phyloP scores from a whole-genome alignment of 2,888 invertebrate species.

The Punctoribates punctum region DNA sequence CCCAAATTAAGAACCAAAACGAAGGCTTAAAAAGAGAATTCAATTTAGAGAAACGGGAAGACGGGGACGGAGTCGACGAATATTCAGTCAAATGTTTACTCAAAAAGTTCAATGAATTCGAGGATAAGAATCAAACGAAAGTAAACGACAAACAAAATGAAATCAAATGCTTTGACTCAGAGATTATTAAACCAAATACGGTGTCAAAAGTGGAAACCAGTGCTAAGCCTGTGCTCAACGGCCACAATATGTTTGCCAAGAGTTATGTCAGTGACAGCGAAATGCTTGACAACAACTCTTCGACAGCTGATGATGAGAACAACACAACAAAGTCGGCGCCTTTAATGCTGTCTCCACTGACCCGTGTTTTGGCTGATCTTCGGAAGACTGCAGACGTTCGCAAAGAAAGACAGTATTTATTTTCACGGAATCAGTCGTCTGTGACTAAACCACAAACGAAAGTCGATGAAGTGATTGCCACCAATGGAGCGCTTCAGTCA shows the following conservation, averaged over 20 bases:
- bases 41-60: constrained; percentile 26
- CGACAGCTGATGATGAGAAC: constrained; percentile 9
- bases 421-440: constrained; percentile 15
- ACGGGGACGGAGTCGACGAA: constrained; percentile 26
- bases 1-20: not conserved
- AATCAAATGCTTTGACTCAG: not conserved
- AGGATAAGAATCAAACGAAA: not conserved
- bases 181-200: not conserved
- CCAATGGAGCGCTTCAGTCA: constrained; percentile 39
- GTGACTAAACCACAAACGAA: not conserved
- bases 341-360: constrained; percentile 33
- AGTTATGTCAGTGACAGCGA: constrained; percentile 29
- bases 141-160: not conserved
- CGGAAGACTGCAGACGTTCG: constrained; percentile 47
- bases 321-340: constrained; percentile 22
- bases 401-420: constrained; percentile 41
- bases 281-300: constrained; percentile 35
- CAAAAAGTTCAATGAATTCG: constrained; percentile 28
- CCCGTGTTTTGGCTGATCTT: constrained; percentile 47
- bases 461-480: constrained; percentile 40
- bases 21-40: not conserved
- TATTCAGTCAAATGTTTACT: constrained; percentile 17
- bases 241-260: not conserved
- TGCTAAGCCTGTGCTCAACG: not conserved
- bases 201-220: not conserved